Evolutionary conservation across 1,140 invertebrate genomes (phyloP).

Genomic region (Drosophila rhopaloa): DNA sequence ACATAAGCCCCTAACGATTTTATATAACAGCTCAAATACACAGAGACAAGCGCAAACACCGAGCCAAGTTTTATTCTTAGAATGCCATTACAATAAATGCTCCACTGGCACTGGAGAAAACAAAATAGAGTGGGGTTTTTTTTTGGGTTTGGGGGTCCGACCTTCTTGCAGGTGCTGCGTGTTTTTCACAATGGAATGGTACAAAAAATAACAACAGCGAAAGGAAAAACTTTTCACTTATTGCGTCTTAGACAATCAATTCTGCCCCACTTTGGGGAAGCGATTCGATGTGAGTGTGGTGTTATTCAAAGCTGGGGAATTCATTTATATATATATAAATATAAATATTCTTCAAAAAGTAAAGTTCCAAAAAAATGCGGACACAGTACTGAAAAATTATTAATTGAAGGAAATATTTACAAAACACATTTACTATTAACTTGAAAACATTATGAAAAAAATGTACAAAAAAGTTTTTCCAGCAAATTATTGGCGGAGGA

Average conservation of each 20-base stretch:
- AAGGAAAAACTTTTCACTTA: slow-evolving; percentile 43
- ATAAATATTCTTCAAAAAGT: slow-evolving; percentile 16
- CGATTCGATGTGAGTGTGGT: background rate
- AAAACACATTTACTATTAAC: background rate
- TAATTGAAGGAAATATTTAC: background rate
- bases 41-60: slow-evolving; percentile 9
- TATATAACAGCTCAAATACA: slow-evolving; percentile 55
- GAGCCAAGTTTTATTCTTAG: slow-evolving; percentile 59
- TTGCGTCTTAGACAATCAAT: slow-evolving; percentile 50
- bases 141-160: slow-evolving; percentile 3
- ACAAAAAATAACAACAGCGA: slow-evolving; percentile 4
- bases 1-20: slow-evolving; percentile 61
- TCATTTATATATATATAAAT: slow-evolving; percentile 31
- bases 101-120: slow-evolving; percentile 18
- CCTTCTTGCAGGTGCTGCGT: slow-evolving; percentile 47
- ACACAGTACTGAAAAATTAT: background rate
- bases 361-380: background rate
- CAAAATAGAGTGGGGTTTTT: background rate
- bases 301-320: slow-evolving; percentile 13
- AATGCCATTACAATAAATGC: slow-evolving; percentile 64
- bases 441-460: no score
- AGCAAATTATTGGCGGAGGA: no score
- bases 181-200: slow-evolving; percentile 31
- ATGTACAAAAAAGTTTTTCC: no score
- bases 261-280: background rate